Evolutionary conservation across 1,140 invertebrate species (phyloP), one percentile per base, ranked within the genome.

Genomic region (Diachasmimorpha longicaudata): DNA sequence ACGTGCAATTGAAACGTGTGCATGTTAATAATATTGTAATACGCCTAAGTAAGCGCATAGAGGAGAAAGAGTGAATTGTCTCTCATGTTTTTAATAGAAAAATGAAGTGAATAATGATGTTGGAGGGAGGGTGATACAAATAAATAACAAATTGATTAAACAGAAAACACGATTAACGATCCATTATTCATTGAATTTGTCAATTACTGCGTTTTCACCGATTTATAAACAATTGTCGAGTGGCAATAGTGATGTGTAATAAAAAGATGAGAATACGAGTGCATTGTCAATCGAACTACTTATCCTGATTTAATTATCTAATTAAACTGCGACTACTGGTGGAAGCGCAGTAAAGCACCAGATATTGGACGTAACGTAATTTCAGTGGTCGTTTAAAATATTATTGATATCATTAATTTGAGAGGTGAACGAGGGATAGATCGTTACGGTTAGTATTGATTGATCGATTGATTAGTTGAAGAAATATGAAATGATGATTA

Each of bases 401-500:
- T n/a, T n/a, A n/a, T n/a, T n/a, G n/a, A n/a, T n/a, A n/a, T n/a
- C n/a, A n/a, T n/a, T n/a, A n/a, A n/a, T n/a, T n/a, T n/a, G n/a
- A n/a, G n/a, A n/a, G n/a, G n/a, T n/a, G n/a, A n/a, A n/a, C 81
- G 79, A 81, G 76, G 78, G 81, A 81, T 75, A 80, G 36, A 75
- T 75, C 73, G 42, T 85, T 84, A 81, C 81, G 79, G 80, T 83
- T 83, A 82, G 84, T 79, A 82, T 79, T 82, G 75, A 83, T 80
- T 80, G 76, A 82, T 85, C 82, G 79, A 81, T 83, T 82, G 14
- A 81, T 81, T 78, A 82, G 31, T 31, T 31, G 77, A 80, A 77
- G 70, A 75, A 79, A 79, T 46, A 46, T 46, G 31, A 31, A 31
- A 31, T 3, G 31, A 31, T 31, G 31, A 31, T 31, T 31, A 31